Conservation (phyloP, 2,113 vertebrate genomes). For the Megaptera novaeangliae region DNA sequence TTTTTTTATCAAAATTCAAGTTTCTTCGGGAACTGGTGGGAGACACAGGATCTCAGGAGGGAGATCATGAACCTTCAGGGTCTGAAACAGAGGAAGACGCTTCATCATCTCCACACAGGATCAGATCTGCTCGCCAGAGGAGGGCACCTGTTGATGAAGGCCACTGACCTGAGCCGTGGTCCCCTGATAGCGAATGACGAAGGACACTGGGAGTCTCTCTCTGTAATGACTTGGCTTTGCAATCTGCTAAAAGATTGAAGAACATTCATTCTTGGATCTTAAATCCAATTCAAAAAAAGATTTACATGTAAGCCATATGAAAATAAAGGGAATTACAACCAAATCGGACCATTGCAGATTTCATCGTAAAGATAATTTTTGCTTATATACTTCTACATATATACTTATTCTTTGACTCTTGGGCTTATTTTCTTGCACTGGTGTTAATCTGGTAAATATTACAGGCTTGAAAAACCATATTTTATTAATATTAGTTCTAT, state of each 20-base stretch:
- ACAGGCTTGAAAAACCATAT: conserved; percentile 65
- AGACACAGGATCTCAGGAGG: conserved; percentile 90
- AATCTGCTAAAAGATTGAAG: conserved; percentile 55
- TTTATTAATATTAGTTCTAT: conserved; percentile 25
- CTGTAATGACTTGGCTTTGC: conserved; percentile 35
- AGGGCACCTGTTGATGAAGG: conserved; percentile 79
- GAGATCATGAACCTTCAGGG: conserved; percentile 88
- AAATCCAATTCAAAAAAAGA: conserved; percentile 38
- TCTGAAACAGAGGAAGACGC: conserved; percentile 83
- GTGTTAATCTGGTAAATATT: conserved; percentile 57
- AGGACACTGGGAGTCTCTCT: conserved; percentile 31
- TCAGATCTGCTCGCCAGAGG: conserved; percentile 87
- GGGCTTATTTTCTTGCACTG: conserved; percentile 60
- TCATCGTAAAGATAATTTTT: conserved; percentile 42
- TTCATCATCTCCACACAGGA: conserved; percentile 75
- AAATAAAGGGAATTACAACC: conserved; percentile 66
- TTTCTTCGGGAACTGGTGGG: conserved; percentile 96
- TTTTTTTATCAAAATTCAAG: conserved; percentile 98
- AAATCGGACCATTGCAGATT: conserved; percentile 39
- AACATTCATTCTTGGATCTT: conserved; percentile 60
- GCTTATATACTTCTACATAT: background rate
- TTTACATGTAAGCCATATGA: conserved; percentile 68
- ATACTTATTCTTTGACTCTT: conserved; percentile 28
- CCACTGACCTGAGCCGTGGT: conserved; percentile 62
- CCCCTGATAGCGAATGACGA: background rate